Evolutionary conservation across 1,140 invertebrate species (phyloP).

Genomic region (Euura saliciscinereae): DNA sequence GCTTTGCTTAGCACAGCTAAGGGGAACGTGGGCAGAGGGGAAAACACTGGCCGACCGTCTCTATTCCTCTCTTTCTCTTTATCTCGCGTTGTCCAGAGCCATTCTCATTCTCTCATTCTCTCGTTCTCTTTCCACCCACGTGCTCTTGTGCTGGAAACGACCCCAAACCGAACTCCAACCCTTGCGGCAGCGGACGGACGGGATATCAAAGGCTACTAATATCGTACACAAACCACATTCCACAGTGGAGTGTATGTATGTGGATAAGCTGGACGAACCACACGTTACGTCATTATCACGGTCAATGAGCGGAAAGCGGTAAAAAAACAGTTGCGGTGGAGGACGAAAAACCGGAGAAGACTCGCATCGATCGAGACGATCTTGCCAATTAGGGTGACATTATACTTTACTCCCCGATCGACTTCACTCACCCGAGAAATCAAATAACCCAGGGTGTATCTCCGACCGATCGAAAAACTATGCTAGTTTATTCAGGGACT

Average conservation of each 20-base stretch:
- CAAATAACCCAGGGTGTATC: too few species aligned
- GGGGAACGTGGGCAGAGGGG: too few species aligned
- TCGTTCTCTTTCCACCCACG: slow-evolving; percentile 10
- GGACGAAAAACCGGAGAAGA: too few species aligned
- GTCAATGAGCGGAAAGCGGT: slow-evolving; percentile 44
- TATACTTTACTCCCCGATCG: too few species aligned
- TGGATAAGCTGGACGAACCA: slow-evolving; percentile 34
- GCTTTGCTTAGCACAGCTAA: background rate
- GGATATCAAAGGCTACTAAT: slow-evolving; percentile 46
- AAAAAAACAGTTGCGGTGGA: slow-evolving; percentile 35
- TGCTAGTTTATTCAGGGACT: too few species aligned
- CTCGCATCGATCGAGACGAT: too few species aligned
- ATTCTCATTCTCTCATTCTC: background rate
- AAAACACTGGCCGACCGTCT: background rate
- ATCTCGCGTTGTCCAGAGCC: background rate
- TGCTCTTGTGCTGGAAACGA: background rate
- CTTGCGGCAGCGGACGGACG: slow-evolving; percentile 29
- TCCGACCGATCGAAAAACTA: too few species aligned
- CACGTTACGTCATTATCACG: slow-evolving; percentile 48
- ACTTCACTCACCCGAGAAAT: too few species aligned
- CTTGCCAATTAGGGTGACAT: too few species aligned
- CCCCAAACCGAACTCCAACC: background rate
- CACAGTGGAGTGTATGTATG: slow-evolving; percentile 30
- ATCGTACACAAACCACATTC: slow-evolving; percentile 37
- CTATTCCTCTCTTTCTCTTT: slow-evolving; percentile 3